A percentile compares a stretch with the other conserved stretches of the same genome.
phyloP scores from a whole-genome alignment of 2,888 invertebrate genomes.

The Lithophane leautieri region DNA sequence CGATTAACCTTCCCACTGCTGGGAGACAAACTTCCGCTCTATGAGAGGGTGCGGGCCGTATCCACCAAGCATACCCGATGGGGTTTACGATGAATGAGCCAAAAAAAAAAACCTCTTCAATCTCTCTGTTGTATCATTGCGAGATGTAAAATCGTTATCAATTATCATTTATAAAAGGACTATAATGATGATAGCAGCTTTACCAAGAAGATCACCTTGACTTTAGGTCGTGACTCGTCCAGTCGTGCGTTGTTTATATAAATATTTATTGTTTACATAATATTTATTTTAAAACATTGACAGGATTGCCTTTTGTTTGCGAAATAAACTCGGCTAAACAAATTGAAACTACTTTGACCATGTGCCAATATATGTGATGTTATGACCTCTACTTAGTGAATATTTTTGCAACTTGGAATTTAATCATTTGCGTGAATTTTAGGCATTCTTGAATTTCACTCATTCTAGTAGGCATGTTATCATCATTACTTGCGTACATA shows the following conservation, averaged over 20 bases:
- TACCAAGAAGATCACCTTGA: slow-evolving; percentile 45
- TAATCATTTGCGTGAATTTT: neutral
- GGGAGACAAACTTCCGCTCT: neutral
- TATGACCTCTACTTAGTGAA: slow-evolving; percentile 18
- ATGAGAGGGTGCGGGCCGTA: neutral
- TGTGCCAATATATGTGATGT: neutral
- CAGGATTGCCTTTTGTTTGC: slow-evolving; percentile 31
- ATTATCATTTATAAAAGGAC: slow-evolving; percentile 6
- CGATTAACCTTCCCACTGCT: neutral
- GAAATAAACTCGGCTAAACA: slow-evolving; percentile 26
- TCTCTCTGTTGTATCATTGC: neutral
- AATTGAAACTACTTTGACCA: slow-evolving; percentile 14
- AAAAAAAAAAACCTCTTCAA: neutral
- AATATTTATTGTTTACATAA: slow-evolving; percentile 31
- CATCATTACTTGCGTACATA: no score
- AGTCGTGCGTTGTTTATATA: slow-evolving; percentile 8
- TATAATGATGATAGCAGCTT: neutral
- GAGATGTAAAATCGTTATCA: slow-evolving; percentile 2
- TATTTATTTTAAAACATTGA: slow-evolving; percentile 26
- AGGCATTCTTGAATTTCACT: no score
- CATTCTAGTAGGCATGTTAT: no score
- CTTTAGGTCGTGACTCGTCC: slow-evolving; percentile 3
- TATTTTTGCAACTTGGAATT: neutral
- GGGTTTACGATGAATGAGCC: neutral
- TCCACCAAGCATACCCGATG: no score